phyloP scores from a whole-genome alignment of 2,113 vertebrate genomes.

The Osmerus mordax region DNA sequence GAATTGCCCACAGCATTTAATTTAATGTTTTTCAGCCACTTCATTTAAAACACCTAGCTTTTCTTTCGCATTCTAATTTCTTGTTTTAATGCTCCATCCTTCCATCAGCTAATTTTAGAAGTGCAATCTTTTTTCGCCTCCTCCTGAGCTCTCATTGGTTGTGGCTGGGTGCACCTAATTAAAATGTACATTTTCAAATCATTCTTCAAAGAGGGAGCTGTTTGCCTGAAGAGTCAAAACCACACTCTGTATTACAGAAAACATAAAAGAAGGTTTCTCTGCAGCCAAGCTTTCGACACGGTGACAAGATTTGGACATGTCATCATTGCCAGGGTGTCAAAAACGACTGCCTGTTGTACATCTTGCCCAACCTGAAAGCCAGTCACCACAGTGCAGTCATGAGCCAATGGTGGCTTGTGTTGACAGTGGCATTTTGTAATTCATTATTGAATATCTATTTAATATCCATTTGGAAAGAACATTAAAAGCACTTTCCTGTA shows the following conservation, averaged over 20 bases:
- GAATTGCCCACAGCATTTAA: conserved; percentile 44
- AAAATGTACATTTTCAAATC: conserved; percentile 66
- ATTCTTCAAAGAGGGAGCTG: conserved; percentile 56
- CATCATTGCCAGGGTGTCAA: too few relatives aligned
- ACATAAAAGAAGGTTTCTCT: conserved; percentile 41
- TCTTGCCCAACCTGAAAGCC: too few relatives aligned
- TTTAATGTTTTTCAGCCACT: conserved; percentile 53
- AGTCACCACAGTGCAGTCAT: too few relatives aligned
- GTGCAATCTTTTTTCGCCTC: conserved; percentile 57
- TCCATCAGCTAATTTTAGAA: conserved; percentile 59
- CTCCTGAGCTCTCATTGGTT: conserved; percentile 43
- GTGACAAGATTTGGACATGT: too few relatives aligned
- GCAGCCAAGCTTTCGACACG: too few relatives aligned
- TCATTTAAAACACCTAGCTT: conserved; percentile 59
- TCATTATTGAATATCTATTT: too few relatives aligned
- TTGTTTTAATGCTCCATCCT: conserved; percentile 33
- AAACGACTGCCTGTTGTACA: too few relatives aligned
- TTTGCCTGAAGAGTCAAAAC: conserved; percentile 47
- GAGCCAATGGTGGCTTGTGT: too few relatives aligned
- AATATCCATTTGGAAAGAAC: too few relatives aligned
- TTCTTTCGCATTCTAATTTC: conserved; percentile 34
- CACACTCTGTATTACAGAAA: conserved; percentile 55
- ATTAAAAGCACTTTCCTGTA: too few relatives aligned
- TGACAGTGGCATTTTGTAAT: too few relatives aligned
- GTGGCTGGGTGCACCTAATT: conserved; percentile 57